phyloP scores from a whole-genome alignment of 1,140 invertebrate genomes.

The Hetaerina americana region DNA sequence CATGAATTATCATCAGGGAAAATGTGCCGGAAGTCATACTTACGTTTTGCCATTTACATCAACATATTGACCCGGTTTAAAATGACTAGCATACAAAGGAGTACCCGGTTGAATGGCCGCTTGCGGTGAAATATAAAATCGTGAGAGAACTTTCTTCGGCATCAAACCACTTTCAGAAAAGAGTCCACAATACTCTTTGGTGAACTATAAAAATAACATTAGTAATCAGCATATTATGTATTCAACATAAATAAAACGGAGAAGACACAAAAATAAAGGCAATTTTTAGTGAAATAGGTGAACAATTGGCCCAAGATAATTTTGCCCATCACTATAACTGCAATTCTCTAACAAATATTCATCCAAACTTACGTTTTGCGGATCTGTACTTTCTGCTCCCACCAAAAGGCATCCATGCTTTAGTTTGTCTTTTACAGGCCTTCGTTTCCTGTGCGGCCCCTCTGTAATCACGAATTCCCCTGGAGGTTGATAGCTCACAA shows the following conservation, averaged over 20 bases:
- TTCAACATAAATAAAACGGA: not conserved
- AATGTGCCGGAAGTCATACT: too few species aligned
- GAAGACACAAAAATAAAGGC: not conserved
- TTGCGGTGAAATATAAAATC: slow-evolving; percentile 78
- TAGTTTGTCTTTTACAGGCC: slow-evolving; percentile 27
- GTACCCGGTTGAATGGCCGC: slow-evolving; percentile 82
- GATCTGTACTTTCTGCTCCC: slow-evolving; percentile 81
- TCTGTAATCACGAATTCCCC: slow-evolving; percentile 43
- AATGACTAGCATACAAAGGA: slow-evolving; percentile 78
- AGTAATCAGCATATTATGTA: too few species aligned
- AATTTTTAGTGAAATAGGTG: too few species aligned
- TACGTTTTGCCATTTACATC: slow-evolving; percentile 88
- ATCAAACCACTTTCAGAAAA: slow-evolving; percentile 78
- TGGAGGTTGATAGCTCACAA: slow-evolving; percentile 80
- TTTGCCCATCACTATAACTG: not conserved
- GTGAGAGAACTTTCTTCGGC: slow-evolving; percentile 69
- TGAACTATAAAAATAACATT: slow-evolving; percentile 58
- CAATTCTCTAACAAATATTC: too few species aligned
- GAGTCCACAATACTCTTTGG: slow-evolving; percentile 76
- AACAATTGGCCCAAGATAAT: too few species aligned
- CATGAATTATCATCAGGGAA: too few species aligned
- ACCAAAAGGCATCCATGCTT: slow-evolving; percentile 62
- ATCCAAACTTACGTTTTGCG: too few species aligned
- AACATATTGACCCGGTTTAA: slow-evolving; percentile 77
- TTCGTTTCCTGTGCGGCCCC: slow-evolving; percentile 35